Conservation (phyloP, 2,113 vertebrate genomes). For the Scomber scombrus region DNA sequence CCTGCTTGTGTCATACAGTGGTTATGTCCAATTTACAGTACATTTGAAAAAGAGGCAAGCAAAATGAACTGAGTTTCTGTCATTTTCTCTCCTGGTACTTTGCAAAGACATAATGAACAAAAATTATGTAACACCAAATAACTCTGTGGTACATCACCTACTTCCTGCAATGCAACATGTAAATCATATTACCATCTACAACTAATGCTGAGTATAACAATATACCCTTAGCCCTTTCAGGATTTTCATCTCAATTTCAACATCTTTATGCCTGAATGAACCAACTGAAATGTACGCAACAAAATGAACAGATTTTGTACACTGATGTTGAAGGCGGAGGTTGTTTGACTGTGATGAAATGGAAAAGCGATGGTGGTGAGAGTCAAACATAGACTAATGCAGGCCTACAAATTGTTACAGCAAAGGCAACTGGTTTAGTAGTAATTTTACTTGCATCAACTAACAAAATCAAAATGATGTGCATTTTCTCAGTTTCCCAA, state of each 20-base stretch:
- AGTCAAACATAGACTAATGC: slow-evolving; percentile 44
- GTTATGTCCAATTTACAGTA: slow-evolving; percentile 53
- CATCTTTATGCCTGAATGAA: slow-evolving; percentile 22
- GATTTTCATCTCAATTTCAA: slow-evolving; percentile 46
- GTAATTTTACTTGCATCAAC: slow-evolving; percentile 62
- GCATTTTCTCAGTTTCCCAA: slow-evolving; percentile 58
- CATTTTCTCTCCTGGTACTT: slow-evolving; percentile 40
- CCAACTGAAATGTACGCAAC: slow-evolving; percentile 19
- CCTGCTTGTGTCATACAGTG: slow-evolving; percentile 55
- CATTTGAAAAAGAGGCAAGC: slow-evolving; percentile 23
- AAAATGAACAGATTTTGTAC: slow-evolving; percentile 14
- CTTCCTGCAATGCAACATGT: slow-evolving; percentile 47
- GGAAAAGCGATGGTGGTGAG: slow-evolving; percentile 20
- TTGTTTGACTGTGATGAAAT: slow-evolving; percentile 48
- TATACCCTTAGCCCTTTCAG: slow-evolving; percentile 70
- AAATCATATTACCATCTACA: slow-evolving; percentile 62
- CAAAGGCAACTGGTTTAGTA: slow-evolving; percentile 77
- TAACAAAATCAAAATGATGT: slow-evolving; percentile 43
- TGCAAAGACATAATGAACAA: slow-evolving; percentile 30
- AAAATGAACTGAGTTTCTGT: slow-evolving; percentile 14
- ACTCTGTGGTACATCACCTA: slow-evolving; percentile 55
- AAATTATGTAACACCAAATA: slow-evolving; percentile 50
- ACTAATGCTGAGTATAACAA: slow-evolving; percentile 60
- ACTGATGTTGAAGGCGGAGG: slow-evolving; percentile 63
- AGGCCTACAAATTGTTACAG: slow-evolving; percentile 63